phyloP scores from a whole-genome alignment of 2,113 vertebrate species.

The Datnioides undecimradiatus region DNA sequence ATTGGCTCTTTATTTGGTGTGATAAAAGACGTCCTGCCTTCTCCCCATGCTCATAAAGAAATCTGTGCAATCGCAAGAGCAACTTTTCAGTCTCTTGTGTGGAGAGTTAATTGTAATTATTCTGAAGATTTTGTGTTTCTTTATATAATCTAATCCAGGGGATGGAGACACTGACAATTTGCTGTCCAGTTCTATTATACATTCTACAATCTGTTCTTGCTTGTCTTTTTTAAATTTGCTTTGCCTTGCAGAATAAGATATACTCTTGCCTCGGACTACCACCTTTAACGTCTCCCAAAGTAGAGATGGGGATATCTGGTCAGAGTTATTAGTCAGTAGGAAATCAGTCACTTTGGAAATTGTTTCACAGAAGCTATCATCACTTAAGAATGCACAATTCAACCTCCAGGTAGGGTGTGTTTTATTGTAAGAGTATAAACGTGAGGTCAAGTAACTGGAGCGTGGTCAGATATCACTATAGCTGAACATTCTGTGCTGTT shows the following conservation, averaged over 20 bases:
- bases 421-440: background rate
- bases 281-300: background rate
- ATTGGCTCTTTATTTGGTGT: background rate
- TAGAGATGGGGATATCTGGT: background rate
- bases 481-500: background rate
- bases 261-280: background rate
- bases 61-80: background rate
- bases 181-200: background rate
- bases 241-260: background rate
- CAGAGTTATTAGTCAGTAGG: background rate
- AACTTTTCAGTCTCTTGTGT: background rate
- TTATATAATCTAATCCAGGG: background rate
- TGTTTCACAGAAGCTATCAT: background rate
- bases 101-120: background rate
- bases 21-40: background rate
- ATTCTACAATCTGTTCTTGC: background rate
- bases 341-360: background rate
- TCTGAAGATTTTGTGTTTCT: background rate
- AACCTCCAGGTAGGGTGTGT: background rate
- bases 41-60: background rate
- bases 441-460: background rate
- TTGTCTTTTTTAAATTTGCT: background rate
- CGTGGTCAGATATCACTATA: background rate
- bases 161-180: background rate
- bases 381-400: background rate